These are phyloP conservation scores for Hybognathus amarus DNA, from an alignment of 2,797 vertebrate genomes.

Conservation along the genomic window DNA sequence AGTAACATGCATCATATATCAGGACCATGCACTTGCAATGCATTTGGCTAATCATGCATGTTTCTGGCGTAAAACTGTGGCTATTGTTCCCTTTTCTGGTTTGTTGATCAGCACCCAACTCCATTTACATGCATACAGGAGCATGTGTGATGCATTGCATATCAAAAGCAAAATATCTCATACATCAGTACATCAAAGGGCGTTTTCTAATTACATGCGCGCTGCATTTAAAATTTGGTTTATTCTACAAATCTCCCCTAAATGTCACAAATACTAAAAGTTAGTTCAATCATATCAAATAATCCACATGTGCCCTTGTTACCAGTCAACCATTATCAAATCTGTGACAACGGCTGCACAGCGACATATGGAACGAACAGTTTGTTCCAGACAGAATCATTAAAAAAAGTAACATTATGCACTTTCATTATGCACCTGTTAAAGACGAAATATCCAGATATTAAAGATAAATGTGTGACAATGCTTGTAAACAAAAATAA, in stretches of 20 bases:
- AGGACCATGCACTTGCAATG: not conserved
- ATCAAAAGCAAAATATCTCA: constrained; percentile 41
- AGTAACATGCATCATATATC: not conserved
- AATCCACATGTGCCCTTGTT: constrained; percentile 36
- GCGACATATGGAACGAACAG: constrained; percentile 24
- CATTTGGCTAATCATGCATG: not conserved
- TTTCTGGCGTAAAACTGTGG: not conserved
- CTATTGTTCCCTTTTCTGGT: constrained; percentile 10
- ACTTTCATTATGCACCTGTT: not conserved
- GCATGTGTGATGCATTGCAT: constrained; percentile 39
- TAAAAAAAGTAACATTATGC: not conserved
- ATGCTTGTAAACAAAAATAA: not conserved
- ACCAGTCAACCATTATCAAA: constrained; percentile 30
- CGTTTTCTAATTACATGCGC: constrained; percentile 26
- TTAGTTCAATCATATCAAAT: constrained; percentile 37
- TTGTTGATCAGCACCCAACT: constrained; percentile 36
- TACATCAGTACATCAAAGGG: constrained; percentile 56
- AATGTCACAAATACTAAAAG: constrained; percentile 28
- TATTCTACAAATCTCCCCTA: constrained; percentile 1
- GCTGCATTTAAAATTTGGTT: constrained; percentile 30
- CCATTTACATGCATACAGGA: constrained; percentile 45
- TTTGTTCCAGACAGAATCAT: constrained; percentile 46
- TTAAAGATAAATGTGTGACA: not conserved
- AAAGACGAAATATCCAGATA: not conserved
- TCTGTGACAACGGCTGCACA: constrained; percentile 20